Base-by-base conservation (phyloP, 2,797 vertebrate genomes). In the Microhierax caerulescens region DNA sequence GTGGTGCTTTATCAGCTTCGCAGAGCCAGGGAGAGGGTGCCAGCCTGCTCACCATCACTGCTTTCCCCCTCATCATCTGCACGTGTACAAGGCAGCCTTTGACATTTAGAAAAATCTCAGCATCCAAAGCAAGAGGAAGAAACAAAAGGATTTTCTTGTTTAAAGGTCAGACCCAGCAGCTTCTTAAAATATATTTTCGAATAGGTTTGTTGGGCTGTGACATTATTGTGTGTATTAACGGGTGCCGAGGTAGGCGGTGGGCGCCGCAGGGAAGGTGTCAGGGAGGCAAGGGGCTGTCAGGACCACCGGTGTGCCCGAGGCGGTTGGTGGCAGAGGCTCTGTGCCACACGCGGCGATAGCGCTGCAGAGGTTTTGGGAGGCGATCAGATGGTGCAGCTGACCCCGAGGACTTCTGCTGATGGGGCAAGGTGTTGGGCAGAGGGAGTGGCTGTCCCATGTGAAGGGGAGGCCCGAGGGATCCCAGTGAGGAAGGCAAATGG, bases 31-130 rank as follows among this genome's bases (percentile, higher is more conserved):
- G 30, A 64, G 59, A 61, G n/a, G 79, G 56, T 84, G n/a, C 30
- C 25, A 67, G 37, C 79, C 39, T 16, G 20, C 56, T 82, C 22
- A 3, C 64, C 73, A 24, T 81, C 90, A 23, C 27, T 14, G 25
- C 68, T 51, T 70, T 48, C 80, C 45, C n/a, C 79, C 63, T 86
- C 79, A 32, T 50, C 95, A 80, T 93, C 94, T 59, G 30, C 53
- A 45, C 7, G 20, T 90, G 93, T 89, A 83, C 75, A 88, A 37
- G 73, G 81, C 6, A 47, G 83, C 93, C 93, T 95, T 90, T 98
- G 98, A 98, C 98, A 98, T 98, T 98, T 98, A 98, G 96, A 97
- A 97, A 97, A 97, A 96, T 96, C 88, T 97, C 61, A 3, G 93
- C 95, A 87, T 97, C 82, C n/a, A 13, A 97, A 96, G 94, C 97